phyloP scores from a whole-genome alignment of 2,113 vertebrate genomes.

The Chrysemys picta region DNA sequence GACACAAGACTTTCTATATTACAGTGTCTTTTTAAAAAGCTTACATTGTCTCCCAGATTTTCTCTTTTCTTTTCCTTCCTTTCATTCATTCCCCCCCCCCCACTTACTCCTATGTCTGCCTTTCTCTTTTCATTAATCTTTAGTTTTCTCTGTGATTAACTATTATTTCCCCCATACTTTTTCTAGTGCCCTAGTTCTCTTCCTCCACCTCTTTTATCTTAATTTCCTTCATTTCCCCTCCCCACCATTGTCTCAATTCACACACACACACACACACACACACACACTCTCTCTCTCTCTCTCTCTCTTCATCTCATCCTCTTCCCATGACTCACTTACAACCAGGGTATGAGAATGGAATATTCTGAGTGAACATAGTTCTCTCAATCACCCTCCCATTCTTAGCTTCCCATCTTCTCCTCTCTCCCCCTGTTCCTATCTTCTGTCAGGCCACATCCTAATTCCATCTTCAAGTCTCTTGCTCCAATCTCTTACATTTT shows the following conservation, averaged over 20 bases:
- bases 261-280: background rate
- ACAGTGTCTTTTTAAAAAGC: background rate
- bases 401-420: background rate
- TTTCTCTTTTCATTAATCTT: background rate
- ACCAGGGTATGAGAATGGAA: background rate
- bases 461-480: background rate
- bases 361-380: background rate
- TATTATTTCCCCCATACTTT: background rate
- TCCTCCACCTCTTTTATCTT: background rate
- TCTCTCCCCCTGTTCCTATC: background rate
- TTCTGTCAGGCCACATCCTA: background rate
- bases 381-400: background rate
- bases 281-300: no score
- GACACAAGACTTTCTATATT: background rate
- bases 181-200: background rate
- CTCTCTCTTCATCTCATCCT: background rate
- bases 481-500: background rate
- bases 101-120: background rate
- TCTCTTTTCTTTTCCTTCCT: background rate
- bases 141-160: background rate
- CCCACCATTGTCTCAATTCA: background rate
- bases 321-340: no score
- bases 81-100: background rate
- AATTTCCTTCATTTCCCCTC: background rate
- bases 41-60: background rate